Evolutionary conservation across 2,113 vertebrate genomes (phyloP).

Genomic region (Hippocampus abdominalis): DNA sequence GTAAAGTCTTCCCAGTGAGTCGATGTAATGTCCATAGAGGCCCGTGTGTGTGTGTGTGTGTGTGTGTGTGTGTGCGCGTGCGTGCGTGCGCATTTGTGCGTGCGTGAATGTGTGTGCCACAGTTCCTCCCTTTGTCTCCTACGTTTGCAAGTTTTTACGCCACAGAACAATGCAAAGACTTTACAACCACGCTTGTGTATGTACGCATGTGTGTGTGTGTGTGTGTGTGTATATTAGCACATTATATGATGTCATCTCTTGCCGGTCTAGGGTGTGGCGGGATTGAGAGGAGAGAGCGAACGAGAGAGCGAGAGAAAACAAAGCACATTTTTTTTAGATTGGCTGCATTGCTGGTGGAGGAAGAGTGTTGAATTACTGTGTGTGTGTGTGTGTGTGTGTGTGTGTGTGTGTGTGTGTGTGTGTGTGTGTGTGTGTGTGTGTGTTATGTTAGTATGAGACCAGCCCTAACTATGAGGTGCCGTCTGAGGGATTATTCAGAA

Average conservation of each 20-base stretch:
- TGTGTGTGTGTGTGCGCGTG: neutral
- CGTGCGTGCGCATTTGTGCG: neutral
- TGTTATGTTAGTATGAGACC: neutral
- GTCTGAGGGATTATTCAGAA: constrained; percentile 17
- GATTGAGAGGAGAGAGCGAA: constrained; percentile 14
- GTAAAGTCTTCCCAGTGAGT: neutral
- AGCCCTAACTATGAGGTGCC: constrained; percentile 8
- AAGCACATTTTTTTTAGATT: constrained; percentile 25
- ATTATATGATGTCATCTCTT: constrained; percentile 61
- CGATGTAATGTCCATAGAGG: neutral
- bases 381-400: constrained; percentile 30
- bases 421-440: constrained; percentile 19
- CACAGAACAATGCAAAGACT: constrained; percentile 64
- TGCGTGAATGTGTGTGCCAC: constrained; percentile 22
- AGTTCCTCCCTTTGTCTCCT: constrained; percentile 71
- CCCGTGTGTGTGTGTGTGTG: constrained; percentile 15
- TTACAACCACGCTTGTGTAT: constrained; percentile 30
- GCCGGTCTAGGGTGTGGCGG: constrained; percentile 51
- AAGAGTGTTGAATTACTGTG: constrained; percentile 61
- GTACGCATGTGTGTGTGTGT: constrained; percentile 5
- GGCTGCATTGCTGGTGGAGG: constrained; percentile 36
- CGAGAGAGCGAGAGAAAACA: neutral
- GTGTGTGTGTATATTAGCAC: constrained; percentile 4
- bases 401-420: constrained; percentile 33
- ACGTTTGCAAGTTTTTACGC: constrained; percentile 65